Conservation (phyloP, 2,797 vertebrate species). For the Lindbergichthys nudifrons region DNA sequence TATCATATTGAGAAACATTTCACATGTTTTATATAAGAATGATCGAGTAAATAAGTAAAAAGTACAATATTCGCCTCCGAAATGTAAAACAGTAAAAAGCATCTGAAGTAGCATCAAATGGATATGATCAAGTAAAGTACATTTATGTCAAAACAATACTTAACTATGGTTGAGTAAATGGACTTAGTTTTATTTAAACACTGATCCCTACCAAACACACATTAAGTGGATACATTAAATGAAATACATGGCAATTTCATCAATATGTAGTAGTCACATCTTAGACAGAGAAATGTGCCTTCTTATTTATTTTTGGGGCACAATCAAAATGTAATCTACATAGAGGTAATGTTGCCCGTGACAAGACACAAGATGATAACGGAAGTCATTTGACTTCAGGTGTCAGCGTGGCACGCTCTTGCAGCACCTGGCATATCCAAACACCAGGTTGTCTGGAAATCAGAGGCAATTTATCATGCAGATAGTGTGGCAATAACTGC, state of each 20-base stretch:
- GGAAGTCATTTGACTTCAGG: slow-evolving; percentile 14
- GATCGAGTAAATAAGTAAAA: too few relatives aligned
- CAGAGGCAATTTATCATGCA: slow-evolving; percentile 32
- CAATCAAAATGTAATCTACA: neutral
- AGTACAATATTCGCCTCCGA: too few relatives aligned
- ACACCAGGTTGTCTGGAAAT: slow-evolving; percentile 21
- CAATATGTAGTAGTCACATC: neutral
- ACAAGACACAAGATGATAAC: slow-evolving; percentile 2
- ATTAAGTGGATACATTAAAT: too few relatives aligned
- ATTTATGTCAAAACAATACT: too few relatives aligned
- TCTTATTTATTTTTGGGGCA: neutral
- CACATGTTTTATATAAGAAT: too few relatives aligned
- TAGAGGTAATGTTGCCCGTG: slow-evolving; percentile 10
- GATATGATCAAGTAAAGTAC: too few relatives aligned
- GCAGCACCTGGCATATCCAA: slow-evolving; percentile 14
- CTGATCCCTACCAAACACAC: too few relatives aligned
- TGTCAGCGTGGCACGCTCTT: neutral
- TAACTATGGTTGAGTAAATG: too few relatives aligned
- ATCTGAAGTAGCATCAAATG: too few relatives aligned
- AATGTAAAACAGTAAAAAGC: too few relatives aligned
- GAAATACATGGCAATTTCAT: neutral
- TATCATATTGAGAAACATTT: too few relatives aligned
- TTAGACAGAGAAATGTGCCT: neutral
- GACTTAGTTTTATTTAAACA: too few relatives aligned
- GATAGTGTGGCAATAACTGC: slow-evolving; percentile 12